phyloP scores from a whole-genome alignment of 2,888 invertebrate species.

The Lepidocyrtinus sp. region DNA sequence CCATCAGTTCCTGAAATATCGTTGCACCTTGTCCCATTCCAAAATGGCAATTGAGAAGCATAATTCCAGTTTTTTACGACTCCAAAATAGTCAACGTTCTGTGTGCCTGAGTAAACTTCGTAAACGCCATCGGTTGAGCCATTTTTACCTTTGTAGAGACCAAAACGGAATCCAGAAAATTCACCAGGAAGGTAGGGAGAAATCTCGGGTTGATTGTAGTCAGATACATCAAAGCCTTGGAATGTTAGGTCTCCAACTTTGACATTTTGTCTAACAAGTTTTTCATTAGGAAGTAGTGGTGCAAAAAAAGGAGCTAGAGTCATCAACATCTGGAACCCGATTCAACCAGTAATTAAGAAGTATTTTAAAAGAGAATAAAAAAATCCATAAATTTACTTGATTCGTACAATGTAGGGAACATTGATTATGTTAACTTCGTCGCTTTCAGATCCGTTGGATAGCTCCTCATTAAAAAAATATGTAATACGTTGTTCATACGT shows the following conservation, averaged over 20 bases:
- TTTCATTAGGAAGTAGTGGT: not conserved
- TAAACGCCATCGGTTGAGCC: constrained; percentile 19
- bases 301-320: not conserved
- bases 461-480: constrained; percentile 46
- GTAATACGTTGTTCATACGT: constrained; percentile 40
- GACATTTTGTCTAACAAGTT: constrained; percentile 23
- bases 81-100: constrained; percentile 25
- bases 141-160: constrained; percentile 33
- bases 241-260: constrained; percentile 38
- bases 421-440: constrained; percentile 46
- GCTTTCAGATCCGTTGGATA: constrained; percentile 11
- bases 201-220: constrained; percentile 16
- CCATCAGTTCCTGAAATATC: constrained; percentile 36
- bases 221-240: constrained; percentile 17
- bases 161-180: constrained; percentile 36
- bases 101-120: constrained; percentile 29
- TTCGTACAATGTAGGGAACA: constrained; percentile 38
- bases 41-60: not conserved
- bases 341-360: too few relatives aligned
- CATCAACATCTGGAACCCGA: too few relatives aligned
- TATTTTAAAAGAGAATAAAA: too few relatives aligned
- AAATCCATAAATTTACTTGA: too few relatives aligned
- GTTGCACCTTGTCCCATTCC: constrained; percentile 25
- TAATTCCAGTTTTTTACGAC: constrained; percentile 1
- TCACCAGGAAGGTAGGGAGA: not conserved